Percentiles rank a stretch among this genome's conserved stretches.
These are phyloP conservation scores for Nylanderia fulva DNA, from an alignment of 1,140 invertebrate species.

Conservation along the genomic window DNA sequence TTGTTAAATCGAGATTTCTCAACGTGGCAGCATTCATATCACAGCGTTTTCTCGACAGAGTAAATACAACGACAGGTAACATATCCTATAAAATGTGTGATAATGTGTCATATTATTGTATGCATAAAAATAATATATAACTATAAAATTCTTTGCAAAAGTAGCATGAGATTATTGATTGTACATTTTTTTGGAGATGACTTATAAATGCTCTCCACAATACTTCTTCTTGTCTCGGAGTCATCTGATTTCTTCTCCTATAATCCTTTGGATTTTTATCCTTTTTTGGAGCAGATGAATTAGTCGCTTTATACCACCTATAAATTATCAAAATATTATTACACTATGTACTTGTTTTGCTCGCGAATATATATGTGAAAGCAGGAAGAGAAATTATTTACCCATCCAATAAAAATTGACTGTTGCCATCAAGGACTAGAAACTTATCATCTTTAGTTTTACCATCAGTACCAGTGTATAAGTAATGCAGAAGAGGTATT, in stretches of 20 bases:
- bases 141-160: background rate
- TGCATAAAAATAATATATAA: background rate
- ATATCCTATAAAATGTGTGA: slow-evolving; percentile 87
- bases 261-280: slow-evolving; percentile 56
- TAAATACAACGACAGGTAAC: slow-evolving; percentile 97
- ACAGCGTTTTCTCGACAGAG: slow-evolving; percentile 95
- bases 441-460: slow-evolving; percentile 94
- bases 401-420: slow-evolving; percentile 90
- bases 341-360: background rate
- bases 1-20: slow-evolving; percentile 92
- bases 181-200: slow-evolving; percentile 90
- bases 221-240: slow-evolving; percentile 91
- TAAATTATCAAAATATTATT: slow-evolving; percentile 29
- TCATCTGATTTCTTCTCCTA: slow-evolving; percentile 71
- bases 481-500: slow-evolving; percentile 97
- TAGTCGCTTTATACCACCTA: slow-evolving; percentile 73
- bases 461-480: slow-evolving; percentile 95
- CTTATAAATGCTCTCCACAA: slow-evolving; percentile 95
- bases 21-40: slow-evolving; percentile 90
- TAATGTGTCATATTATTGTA: background rate
- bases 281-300: slow-evolving; percentile 54
- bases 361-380: background rate
- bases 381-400: slow-evolving; percentile 81
- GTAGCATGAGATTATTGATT: background rate
- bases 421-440: slow-evolving; percentile 92